phyloP scores from a whole-genome alignment of 2,797 vertebrate genomes.

The Scarus forsteni region DNA sequence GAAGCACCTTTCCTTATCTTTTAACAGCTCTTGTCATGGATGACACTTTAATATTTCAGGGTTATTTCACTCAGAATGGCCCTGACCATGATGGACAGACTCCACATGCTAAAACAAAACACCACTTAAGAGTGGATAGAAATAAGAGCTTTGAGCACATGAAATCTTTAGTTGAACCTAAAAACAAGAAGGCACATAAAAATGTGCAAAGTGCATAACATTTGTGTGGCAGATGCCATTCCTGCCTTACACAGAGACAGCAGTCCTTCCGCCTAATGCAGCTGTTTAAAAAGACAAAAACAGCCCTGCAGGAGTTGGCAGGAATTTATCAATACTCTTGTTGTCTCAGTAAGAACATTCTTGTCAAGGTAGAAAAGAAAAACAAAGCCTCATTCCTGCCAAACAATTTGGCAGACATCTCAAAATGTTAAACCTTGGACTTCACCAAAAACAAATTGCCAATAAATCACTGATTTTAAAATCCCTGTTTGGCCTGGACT shows the following conservation, averaged over 20 bases:
- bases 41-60: too few relatives aligned
- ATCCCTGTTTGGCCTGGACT: background rate
- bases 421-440: background rate
- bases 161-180: too few relatives aligned
- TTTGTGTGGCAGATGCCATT: background rate
- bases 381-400: background rate
- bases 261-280: background rate
- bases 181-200: too few relatives aligned
- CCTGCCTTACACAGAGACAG: background rate
- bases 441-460: background rate
- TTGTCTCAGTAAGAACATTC: background rate
- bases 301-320: background rate
- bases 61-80: too few relatives aligned
- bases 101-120: too few relatives aligned
- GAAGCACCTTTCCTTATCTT: too few relatives aligned
- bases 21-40: too few relatives aligned
- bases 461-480: background rate
- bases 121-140: too few relatives aligned
- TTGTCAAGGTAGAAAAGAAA: background rate
- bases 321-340: constrained; percentile 11
- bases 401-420: background rate
- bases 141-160: too few relatives aligned
- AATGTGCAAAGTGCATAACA: background rate
- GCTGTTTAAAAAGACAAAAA: constrained; percentile 9
- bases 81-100: too few relatives aligned